Conservation (phyloP, 2,888 invertebrate species). For the Cylloceria caligata region DNA sequence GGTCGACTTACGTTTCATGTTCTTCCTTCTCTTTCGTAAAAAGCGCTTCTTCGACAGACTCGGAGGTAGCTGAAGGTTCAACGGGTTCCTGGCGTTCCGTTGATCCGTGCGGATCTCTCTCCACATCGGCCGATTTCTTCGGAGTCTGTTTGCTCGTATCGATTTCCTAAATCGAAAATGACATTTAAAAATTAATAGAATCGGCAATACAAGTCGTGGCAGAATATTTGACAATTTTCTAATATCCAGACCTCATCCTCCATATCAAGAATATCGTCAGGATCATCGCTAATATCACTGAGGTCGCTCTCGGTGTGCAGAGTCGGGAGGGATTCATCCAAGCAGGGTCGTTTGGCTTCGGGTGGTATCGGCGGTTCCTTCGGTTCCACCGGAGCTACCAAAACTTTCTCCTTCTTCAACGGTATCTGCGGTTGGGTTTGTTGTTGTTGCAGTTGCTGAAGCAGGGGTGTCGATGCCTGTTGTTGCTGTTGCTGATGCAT, state of each 20-base stretch:
- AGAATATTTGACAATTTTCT: not conserved
- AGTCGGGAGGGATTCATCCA: constrained; percentile 85
- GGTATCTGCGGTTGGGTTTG: constrained; percentile 8
- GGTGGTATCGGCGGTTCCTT: constrained; percentile 84
- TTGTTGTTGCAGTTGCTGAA: constrained; percentile 28
- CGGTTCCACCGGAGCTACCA: constrained; percentile 73
- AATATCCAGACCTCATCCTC: constrained; percentile 86
- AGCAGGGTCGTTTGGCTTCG: constrained; percentile 77
- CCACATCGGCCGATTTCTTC: constrained; percentile 75
- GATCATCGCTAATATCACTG: constrained; percentile 95
- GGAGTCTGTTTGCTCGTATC: constrained; percentile 46
- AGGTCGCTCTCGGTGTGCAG: constrained; percentile 89
- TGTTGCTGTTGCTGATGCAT: constrained; percentile 75
- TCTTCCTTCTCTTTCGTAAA: constrained; percentile 79
- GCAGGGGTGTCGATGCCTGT: constrained; percentile 71
- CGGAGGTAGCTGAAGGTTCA: constrained; percentile 76
- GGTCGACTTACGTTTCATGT: constrained; percentile 63
- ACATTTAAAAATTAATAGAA: not conserved
- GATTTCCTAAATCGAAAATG: constrained; percentile 48
- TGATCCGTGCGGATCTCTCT: constrained; percentile 70
- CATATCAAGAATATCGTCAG: constrained; percentile 93
- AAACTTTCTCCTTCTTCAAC: constrained; percentile 80
- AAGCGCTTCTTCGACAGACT: constrained; percentile 76
- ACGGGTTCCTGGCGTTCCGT: constrained; percentile 74
- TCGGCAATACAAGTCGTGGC: not conserved